Evolutionary conservation across 2,797 vertebrate genomes (phyloP).

Genomic region (Danio tinwini): DNA sequence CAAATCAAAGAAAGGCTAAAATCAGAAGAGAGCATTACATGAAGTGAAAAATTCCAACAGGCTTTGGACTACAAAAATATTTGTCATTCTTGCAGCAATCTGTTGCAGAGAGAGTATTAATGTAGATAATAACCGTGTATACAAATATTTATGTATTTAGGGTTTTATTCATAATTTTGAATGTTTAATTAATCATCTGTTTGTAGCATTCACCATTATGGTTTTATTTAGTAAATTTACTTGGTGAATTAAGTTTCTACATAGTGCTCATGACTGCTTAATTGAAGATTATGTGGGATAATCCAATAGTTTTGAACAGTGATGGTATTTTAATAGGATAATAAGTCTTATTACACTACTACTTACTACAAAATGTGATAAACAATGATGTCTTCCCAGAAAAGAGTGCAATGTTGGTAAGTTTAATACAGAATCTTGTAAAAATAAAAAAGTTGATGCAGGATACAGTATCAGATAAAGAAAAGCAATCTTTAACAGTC

Average conservation of each 20-base stretch:
- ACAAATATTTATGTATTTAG: neutral
- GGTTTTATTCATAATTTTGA: neutral
- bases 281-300: neutral
- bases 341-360: neutral
- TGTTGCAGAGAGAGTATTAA: no score
- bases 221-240: neutral
- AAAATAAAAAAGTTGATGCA: neutral
- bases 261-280: neutral
- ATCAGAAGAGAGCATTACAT: no score
- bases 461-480: neutral
- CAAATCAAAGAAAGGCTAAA: no score
- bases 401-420: neutral
- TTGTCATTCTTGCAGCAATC: no score
- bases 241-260: neutral
- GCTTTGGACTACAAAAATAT: no score
- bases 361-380: neutral
- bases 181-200: neutral
- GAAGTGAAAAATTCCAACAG: no score
- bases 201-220: neutral
- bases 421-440: neutral
- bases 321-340: neutral
- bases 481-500: neutral
- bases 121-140: neutral
- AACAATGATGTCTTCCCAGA: neutral
- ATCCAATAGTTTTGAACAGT: neutral